Evolutionary conservation across 2,113 vertebrate genomes (phyloP), one percentile per base, ranked within the genome.

Genomic region (Phylloscopus trochilus): DNA sequence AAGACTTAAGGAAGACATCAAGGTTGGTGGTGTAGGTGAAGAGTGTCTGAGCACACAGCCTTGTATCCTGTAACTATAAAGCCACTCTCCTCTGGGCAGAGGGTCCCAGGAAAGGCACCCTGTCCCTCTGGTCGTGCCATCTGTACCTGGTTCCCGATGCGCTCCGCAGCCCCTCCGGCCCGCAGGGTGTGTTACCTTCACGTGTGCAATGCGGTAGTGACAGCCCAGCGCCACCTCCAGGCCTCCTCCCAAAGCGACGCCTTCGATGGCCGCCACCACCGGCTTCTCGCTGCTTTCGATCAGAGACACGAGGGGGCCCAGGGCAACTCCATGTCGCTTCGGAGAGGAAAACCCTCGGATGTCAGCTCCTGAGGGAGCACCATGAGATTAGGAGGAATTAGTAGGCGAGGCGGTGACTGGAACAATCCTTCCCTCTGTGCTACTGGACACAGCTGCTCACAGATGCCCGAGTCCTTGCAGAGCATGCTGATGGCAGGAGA

Each of bases 151-250:
- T 41, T 74, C 31, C 17, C 17, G 41, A 3, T 17, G 67, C 33
- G 15, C 17, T 10, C 19, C 10, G 44, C 84, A 75, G 39, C 35
- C 41, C 37, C 49, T 15, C 10, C 2, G 12, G 20, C 28, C 52
- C 0, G 0, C 26, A 12, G 64, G 2, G 5, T 5, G 28, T 5
- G 10, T 95, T 96, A 99, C 99, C 98, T 99, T 97, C 33, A 89
- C 83, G 20, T 99, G 98, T 47, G 98, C 98, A 13, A 99, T 81
- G 49, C 99, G 98, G 93, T 99, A 99, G 96, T 99, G 99, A 97
- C 99, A 99, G 91, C 98, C 98, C 52, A 99, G 97, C 2, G 99
- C 98, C 79, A 99, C 88, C 96, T 99, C 99, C 20, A 99, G 97
- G 20, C 98, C 99, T 47, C 99, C 99, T 37, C 99, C 99, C 10